Conservation (phyloP, 2,888 invertebrate species). For the Sphaeridia pumilis region DNA sequence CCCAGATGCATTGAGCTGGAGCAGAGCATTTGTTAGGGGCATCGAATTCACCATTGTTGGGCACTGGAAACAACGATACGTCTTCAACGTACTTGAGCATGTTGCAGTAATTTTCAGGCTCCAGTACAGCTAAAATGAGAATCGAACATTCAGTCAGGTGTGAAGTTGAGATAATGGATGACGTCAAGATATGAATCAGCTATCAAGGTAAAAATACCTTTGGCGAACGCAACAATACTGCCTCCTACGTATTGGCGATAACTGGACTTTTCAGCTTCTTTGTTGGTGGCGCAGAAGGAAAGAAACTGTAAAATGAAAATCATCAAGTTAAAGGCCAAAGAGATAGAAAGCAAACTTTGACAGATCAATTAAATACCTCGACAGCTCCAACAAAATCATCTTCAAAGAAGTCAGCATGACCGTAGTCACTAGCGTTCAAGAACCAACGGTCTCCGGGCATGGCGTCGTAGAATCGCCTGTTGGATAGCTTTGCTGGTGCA, state of each 20-base stretch:
- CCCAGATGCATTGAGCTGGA: slow-evolving; percentile 8
- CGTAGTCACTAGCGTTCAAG: slow-evolving; percentile 33
- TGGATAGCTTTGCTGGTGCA: slow-evolving; percentile 31
- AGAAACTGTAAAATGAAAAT: slow-evolving; percentile 15
- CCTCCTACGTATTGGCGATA: slow-evolving; percentile 18
- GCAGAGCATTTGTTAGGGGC: slow-evolving; percentile 16
- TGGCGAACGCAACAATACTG: slow-evolving; percentile 19
- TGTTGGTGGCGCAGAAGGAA: slow-evolving; percentile 17
- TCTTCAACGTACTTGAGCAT: slow-evolving; percentile 21
- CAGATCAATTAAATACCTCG: slow-evolving; percentile 10
- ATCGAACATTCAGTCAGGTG: not conserved
- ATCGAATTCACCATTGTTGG: slow-evolving; percentile 12
- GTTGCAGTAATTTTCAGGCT: slow-evolving; percentile 20
- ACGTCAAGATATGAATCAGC: not conserved
- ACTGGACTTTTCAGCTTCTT: slow-evolving; percentile 10
- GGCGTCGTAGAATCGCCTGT: slow-evolving; percentile 32
- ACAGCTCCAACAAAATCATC: slow-evolving; percentile 17
- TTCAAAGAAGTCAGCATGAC: slow-evolving; percentile 35
- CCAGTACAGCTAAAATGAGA: slow-evolving; percentile 16
- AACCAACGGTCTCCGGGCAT: slow-evolving; percentile 32
- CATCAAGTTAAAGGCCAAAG: not conserved
- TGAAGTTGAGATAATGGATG: not conserved
- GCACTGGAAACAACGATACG: slow-evolving; percentile 6
- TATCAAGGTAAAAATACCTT: slow-evolving; percentile 13
- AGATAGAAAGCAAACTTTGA: not conserved